Evolutionary conservation across 2,797 vertebrate species (phyloP).

Genomic region (Salarias fasciatus): DNA sequence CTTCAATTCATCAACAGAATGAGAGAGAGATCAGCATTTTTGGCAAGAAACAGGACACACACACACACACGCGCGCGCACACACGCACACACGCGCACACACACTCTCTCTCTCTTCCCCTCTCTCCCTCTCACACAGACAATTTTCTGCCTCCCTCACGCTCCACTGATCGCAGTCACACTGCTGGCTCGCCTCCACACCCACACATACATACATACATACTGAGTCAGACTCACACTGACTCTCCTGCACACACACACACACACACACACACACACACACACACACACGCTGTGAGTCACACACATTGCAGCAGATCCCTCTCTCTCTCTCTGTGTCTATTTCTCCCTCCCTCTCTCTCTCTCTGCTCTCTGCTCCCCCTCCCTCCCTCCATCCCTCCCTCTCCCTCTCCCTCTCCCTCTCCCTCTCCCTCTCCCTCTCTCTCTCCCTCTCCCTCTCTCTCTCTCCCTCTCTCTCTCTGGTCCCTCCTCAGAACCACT

Average conservation of each 20-base stretch:
- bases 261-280: conserved; percentile 5
- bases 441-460: conserved; percentile 5
- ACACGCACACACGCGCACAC: conserved; percentile 9
- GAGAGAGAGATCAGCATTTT: too few species aligned
- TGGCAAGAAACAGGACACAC: too few species aligned
- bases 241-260: conserved; percentile 21
- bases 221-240: conserved; percentile 18
- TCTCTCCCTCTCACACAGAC: conserved; percentile 42
- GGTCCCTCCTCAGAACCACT: conserved; percentile 55
- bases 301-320: conserved; percentile 61
- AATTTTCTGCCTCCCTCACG: conserved; percentile 65
- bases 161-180: conserved; percentile 58
- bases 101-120: conserved; percentile 7
- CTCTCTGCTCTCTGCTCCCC: too few species aligned
- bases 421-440: too few species aligned
- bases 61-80: conserved; percentile 1
- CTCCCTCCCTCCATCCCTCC: conserved; percentile 16
- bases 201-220: conserved; percentile 28
- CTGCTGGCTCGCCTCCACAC: conserved; percentile 53
- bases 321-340: conserved; percentile 24
- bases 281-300: conserved; percentile 28
- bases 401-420: conserved; percentile 17
- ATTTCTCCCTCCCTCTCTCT: conserved; percentile 6
- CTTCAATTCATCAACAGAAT: too few species aligned
- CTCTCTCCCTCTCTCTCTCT: conserved; percentile 30